Evolutionary conservation across 2,113 vertebrate genomes (phyloP).

Genomic region (Macaca nemestrina): DNA sequence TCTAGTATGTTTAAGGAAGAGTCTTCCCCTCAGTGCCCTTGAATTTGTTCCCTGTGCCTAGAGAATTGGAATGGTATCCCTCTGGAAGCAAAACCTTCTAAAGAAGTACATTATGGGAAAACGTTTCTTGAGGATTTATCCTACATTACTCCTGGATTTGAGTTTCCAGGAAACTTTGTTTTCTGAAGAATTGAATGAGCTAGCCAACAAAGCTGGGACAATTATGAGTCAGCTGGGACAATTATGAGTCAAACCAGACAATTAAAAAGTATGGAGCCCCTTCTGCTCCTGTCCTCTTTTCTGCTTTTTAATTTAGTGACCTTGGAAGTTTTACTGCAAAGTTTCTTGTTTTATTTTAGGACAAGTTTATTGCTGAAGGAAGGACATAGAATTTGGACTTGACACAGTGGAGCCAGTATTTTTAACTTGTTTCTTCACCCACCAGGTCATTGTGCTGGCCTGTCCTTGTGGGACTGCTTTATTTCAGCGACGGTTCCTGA

Average conservation of each 20-base stretch:
- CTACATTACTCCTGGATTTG: neutral
- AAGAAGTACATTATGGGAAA: neutral
- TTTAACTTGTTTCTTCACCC: neutral
- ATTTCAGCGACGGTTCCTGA: neutral
- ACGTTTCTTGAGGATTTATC: neutral
- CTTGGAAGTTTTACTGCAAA: rapidly evolving
- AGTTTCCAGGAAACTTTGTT: neutral
- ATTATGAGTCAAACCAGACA: neutral
- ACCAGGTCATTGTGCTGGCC: neutral
- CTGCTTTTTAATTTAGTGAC: neutral
- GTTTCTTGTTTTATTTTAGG: neutral
- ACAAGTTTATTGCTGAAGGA: neutral
- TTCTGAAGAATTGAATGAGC: neutral
- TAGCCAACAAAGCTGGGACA: neutral
- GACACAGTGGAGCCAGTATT: neutral
- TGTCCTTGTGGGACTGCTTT: neutral
- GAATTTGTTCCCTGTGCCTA: neutral
- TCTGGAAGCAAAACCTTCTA: neutral
- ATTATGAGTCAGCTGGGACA: neutral
- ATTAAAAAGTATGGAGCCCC: neutral
- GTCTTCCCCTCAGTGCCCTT: neutral
- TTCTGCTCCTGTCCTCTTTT: neutral
- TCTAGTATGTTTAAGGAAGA: neutral
- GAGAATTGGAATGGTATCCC: neutral
- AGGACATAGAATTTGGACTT: neutral